phyloP scores from a whole-genome alignment of 1,140 invertebrate genomes.

The Steinernema khuongi region DNA sequence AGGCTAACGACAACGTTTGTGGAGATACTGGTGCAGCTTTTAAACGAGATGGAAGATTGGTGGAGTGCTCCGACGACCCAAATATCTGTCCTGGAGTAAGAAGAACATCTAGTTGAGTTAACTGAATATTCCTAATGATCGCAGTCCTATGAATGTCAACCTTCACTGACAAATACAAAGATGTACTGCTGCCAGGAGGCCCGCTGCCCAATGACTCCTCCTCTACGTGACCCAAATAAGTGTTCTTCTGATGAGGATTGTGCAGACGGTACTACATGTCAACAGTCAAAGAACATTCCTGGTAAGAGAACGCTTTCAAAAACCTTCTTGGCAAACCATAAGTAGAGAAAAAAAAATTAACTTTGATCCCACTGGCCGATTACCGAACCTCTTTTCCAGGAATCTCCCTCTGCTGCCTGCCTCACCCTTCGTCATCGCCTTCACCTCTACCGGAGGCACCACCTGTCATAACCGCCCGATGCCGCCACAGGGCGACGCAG shows the following conservation, averaged over 20 bases:
- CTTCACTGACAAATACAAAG: conserved; percentile 34
- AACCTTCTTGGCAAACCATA: too few species aligned
- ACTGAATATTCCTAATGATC: not conserved
- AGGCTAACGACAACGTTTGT: conserved; percentile 12
- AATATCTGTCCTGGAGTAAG: conserved; percentile 18
- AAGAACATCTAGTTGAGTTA: conserved; percentile 7
- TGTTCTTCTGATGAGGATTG: conserved; percentile 32
- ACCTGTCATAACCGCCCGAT: not conserved
- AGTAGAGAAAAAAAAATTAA: too few species aligned
- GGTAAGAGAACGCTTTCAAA: not conserved
- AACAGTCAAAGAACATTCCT: conserved; percentile 23
- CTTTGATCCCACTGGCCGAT: not conserved
- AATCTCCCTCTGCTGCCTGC: conserved; percentile 7
- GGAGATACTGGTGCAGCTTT: conserved; percentile 4
- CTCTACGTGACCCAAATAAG: not conserved
- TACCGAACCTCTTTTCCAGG: conserved; percentile 17
- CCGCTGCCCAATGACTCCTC: conserved; percentile 22
- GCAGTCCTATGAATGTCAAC: conserved; percentile 31
- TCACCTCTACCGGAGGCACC: not conserved
- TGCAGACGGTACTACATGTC: conserved; percentile 25
- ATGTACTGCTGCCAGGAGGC: conserved; percentile 37
- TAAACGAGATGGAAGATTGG: not conserved
- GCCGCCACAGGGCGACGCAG: not conserved
- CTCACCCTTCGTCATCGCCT: not conserved
- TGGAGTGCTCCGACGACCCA: conserved; percentile 29